These are phyloP conservation scores for Eidolon dupreanum DNA, from an alignment of 2,797 vertebrate species.

Conservation along the genomic window DNA sequence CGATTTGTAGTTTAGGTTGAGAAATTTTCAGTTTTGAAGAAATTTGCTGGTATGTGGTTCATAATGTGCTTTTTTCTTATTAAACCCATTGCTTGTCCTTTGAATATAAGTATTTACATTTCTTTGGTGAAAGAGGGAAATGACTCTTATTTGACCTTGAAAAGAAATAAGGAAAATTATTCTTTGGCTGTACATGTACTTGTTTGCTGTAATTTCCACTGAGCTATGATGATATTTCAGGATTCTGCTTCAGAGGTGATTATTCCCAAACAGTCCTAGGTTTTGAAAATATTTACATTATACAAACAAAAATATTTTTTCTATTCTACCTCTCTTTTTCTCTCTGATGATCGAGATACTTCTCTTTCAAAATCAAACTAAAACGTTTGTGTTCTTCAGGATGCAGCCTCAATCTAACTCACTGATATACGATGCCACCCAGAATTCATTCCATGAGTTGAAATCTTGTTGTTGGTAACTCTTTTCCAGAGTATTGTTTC, in stretches of 20 bases:
- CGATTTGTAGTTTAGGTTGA: constrained; percentile 12
- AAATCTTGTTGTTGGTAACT: background rate
- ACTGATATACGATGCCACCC: background rate
- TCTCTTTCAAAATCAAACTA: constrained; percentile 14
- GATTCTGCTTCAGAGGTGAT: constrained; percentile 60
- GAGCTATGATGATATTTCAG: background rate
- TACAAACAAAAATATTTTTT: background rate
- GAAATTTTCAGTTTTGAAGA: constrained; percentile 33
- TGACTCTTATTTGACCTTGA: constrained; percentile 41
- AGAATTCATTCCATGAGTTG: background rate
- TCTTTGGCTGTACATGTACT: background rate
- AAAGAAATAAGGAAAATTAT: constrained; percentile 46
- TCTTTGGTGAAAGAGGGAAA: background rate
- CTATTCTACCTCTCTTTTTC: background rate
- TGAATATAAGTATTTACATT: constrained; percentile 66
- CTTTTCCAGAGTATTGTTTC: background rate
- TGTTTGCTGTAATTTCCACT: constrained; percentile 22
- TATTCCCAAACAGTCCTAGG: background rate
- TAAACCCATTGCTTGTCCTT: background rate
- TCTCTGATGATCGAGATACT: background rate
- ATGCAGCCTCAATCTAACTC: background rate
- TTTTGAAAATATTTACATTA: background rate
- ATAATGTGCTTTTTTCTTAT: background rate
- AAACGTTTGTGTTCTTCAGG: background rate
- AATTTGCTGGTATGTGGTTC: background rate